Evolutionary conservation across 2,113 vertebrate species (phyloP).

Genomic region (Telmatochromis sp.): DNA sequence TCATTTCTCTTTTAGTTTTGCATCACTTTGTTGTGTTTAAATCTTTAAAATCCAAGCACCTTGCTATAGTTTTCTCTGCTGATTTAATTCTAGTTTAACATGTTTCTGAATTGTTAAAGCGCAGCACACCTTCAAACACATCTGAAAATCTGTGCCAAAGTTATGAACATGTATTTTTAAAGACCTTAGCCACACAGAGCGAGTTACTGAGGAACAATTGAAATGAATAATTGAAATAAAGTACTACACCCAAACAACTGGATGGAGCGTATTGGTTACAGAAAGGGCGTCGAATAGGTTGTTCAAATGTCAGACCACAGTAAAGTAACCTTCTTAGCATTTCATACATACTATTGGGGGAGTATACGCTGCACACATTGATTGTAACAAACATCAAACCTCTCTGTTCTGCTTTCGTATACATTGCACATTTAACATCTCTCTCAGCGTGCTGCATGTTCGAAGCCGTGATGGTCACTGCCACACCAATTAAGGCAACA

Average conservation of each 20-base stretch:
- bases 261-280: conserved; percentile 31
- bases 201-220: conserved; percentile 8
- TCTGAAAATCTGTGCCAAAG: background rate
- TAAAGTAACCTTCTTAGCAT: conserved; percentile 15
- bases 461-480: conserved; percentile 21
- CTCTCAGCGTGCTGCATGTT: conserved; percentile 9
- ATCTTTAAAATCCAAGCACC: background rate
- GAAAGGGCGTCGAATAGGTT: conserved; percentile 24
- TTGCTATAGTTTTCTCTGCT: background rate
- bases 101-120: background rate
- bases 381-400: conserved; percentile 5
- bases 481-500: conserved; percentile 27
- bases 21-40: background rate
- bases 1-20: background rate
- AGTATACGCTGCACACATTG: background rate
- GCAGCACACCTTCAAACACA: background rate
- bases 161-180: conserved; percentile 9
- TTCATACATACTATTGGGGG: background rate
- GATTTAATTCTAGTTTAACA: background rate
- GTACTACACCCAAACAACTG: conserved; percentile 17
- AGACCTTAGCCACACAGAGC: background rate
- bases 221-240: conserved; percentile 52
- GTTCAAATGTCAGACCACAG: conserved; percentile 3
- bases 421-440: background rate
- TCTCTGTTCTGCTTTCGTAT: background rate